Base-by-base conservation (phyloP, 2,797 vertebrate genomes). In the Toxotes lorentzi region DNA sequence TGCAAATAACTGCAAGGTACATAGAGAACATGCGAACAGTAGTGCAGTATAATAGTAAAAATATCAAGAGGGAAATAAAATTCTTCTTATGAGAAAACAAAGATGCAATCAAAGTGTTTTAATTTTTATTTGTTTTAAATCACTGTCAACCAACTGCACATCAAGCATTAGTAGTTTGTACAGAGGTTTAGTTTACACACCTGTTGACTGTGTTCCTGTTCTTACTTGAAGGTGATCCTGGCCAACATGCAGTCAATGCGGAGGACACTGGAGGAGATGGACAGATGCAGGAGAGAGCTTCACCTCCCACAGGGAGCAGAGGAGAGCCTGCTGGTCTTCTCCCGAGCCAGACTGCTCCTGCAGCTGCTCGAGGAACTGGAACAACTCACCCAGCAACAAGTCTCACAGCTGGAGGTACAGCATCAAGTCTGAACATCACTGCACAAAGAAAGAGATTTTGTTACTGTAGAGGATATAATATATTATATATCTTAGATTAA, bases 191-290 rank as follows among this genome's bases (percentile, higher is more conserved):
- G 14, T 75, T 57, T 35, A 45, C 13, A 23, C 72, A 48, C 16
- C 9, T 11, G 4, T 40, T 56, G 38, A 23, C 0, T 41, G 5
- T 30, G 1, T 38, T 62, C 47, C 6, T 23, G 17, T 24, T 32
- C 47, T 34, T 7, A 24, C 67, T 32, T 87, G 51, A 50, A 99
- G 98, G 96, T 97, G 77, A 96, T 99, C 68, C 89, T 97, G 73
- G 95, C 94, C 76, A 97, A 96, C 27, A 77, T 98, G 54, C 92
- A 88, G 72, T 94, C 96, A 13, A 98, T 98, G 96, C 95, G 92
- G 88, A 95, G 92, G 78, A 94, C 93, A 0, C 80, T 98, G 73
- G 92, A 91, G 68, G 96, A 94, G 61, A 95, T 99, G 43, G 87
- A 96, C 84, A 91, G 86, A 54, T 97, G 95, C 30, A 92, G 93